These are phyloP conservation scores for Cyrtorhinus lividipennis DNA, from an alignment of 1,140 invertebrate genomes.

Conservation along the genomic window DNA sequence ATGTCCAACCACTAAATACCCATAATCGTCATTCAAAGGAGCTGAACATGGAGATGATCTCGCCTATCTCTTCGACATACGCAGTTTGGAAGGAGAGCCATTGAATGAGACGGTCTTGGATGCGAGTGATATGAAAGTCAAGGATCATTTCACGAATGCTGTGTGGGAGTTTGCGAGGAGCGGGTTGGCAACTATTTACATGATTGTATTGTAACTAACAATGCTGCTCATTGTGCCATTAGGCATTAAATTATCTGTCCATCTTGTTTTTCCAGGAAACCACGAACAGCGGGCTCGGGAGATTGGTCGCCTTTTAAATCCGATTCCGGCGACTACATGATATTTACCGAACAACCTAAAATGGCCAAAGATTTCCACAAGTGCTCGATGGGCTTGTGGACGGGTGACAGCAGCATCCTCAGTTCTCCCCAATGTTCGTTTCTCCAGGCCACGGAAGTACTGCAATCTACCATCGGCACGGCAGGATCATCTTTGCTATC, in stretches of 20 bases:
- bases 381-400: conserved; percentile 45
- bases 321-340: conserved; percentile 36
- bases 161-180: conserved; percentile 47
- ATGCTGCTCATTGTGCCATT: too few species aligned
- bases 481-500: not conserved
- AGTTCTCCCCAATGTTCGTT: conserved; percentile 10
- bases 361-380: conserved; percentile 37
- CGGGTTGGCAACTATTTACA: too few species aligned
- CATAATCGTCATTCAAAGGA: too few species aligned
- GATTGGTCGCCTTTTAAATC: conserved; percentile 31
- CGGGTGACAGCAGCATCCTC: conserved; percentile 30
- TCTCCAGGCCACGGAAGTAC: not conserved
- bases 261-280: conserved; percentile 23
- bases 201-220: too few species aligned
- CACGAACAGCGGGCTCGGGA: conserved; percentile 14
- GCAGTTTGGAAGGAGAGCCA: conserved; percentile 24
- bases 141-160: conserved; percentile 43
- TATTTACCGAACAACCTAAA: conserved; percentile 34
- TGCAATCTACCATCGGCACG: not conserved
- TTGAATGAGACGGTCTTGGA: conserved; percentile 27
- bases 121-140: conserved; percentile 40
- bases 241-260: too few species aligned
- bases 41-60: conserved; percentile 26
- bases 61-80: conserved; percentile 25
- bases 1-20: too few species aligned